Conservation (phyloP, 1,140 invertebrate genomes). For the Helicorthomorpha holstii region DNA sequence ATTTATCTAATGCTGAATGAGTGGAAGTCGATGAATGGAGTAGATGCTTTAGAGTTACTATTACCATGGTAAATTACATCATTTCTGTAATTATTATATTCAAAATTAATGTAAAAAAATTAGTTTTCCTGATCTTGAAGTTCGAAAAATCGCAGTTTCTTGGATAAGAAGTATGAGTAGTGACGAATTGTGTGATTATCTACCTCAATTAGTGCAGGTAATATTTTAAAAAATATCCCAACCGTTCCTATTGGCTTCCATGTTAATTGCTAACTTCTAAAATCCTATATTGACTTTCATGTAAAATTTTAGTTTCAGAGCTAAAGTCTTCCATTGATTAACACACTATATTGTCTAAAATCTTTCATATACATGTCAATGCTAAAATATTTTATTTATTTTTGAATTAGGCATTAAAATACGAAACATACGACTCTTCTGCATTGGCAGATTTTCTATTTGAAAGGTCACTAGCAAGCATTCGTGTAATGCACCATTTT, state of each 20-base stretch:
- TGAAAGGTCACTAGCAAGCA: constrained; percentile 62
- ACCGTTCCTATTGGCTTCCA: no score
- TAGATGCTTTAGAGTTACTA: constrained; percentile 77
- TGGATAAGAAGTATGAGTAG: constrained; percentile 60
- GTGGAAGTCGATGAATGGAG: constrained; percentile 63
- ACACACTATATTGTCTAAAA: no score
- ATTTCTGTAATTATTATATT: not conserved
- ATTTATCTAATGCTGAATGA: constrained; percentile 62
- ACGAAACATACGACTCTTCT: constrained; percentile 82
- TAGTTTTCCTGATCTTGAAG: constrained; percentile 77
- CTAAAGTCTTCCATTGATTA: no score
- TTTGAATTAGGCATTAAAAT: constrained; percentile 49
- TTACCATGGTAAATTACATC: constrained; percentile 53
- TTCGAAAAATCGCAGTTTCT: constrained; percentile 61
- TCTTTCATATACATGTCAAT: no score
- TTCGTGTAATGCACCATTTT: constrained; percentile 78
- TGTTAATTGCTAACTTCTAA: no score
- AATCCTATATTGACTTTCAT: no score
- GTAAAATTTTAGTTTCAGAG: no score
- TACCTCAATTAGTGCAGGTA: constrained; percentile 79
- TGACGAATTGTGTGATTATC: constrained; percentile 75
- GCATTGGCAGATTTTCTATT: constrained; percentile 64
- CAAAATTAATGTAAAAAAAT: not conserved
- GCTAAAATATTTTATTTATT: not conserved
- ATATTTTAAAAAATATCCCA: not conserved